Conservation (phyloP, 2,888 invertebrate species). For the Meteorus cinctellus region DNA sequence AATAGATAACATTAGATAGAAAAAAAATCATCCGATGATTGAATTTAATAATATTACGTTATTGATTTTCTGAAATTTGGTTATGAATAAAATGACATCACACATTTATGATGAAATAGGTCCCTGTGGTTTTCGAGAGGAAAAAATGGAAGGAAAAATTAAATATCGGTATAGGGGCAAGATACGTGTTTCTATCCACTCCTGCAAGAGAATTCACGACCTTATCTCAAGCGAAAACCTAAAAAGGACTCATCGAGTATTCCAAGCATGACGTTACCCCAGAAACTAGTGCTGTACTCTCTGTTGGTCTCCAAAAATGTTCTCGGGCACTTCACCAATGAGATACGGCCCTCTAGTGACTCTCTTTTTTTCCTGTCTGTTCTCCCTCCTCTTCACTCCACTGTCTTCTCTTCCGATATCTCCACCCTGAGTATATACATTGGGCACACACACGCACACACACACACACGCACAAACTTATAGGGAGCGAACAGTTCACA, state of each 20-base stretch:
- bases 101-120: conserved; percentile 10
- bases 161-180: conserved; percentile 1
- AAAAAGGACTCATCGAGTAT: conserved; percentile 40
- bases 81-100: conserved; percentile 8
- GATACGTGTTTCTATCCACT: background rate
- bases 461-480: background rate
- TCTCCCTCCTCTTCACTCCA: background rate
- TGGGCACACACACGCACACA: background rate
- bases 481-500: background rate
- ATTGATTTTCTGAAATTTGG: background rate
- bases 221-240: background rate
- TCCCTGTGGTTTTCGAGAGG: background rate
- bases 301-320: conserved; percentile 48
- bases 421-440: background rate
- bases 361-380: conserved; percentile 30
- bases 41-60: background rate
- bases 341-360: conserved; percentile 52
- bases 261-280: conserved; percentile 32
- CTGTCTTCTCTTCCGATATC: background rate
- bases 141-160: background rate
- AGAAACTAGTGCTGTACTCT: conserved; percentile 28
- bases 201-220: background rate
- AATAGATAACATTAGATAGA: background rate
- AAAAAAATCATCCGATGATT: background rate
- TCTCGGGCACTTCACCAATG: conserved; percentile 41